phyloP scores from a whole-genome alignment of 92 coral and sea anemone genomes.

The Metridium senile region DNA sequence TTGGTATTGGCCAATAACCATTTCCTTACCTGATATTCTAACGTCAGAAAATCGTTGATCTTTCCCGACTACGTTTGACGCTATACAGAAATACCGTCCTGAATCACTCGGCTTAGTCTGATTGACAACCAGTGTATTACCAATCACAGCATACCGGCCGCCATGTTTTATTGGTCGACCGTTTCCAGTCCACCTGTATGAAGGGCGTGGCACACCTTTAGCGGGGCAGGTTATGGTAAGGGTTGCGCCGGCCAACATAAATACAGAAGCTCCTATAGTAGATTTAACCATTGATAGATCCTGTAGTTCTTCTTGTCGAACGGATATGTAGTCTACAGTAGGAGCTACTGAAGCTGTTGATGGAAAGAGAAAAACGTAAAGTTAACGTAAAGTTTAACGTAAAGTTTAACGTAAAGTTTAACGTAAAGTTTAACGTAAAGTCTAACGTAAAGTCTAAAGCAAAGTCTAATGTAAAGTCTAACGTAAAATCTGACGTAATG shows the following conservation, averaged over 20 bases:
- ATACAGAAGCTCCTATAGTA: conserved; percentile 61
- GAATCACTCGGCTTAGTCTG: conserved; percentile 31
- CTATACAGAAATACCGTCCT: conserved; percentile 64
- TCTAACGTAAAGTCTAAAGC: too few relatives aligned
- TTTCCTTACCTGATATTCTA: conserved; percentile 54
- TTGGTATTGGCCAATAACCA: background rate
- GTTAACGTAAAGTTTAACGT: too few relatives aligned
- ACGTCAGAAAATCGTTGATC: conserved; percentile 43
- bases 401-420: too few relatives aligned
- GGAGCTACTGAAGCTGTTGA: conserved; percentile 58
- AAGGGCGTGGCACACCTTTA: conserved; percentile 68
- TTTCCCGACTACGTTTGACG: conserved; percentile 54
- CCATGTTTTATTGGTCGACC: conserved; percentile 49
- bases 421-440: too few relatives aligned
- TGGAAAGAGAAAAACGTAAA: background rate
- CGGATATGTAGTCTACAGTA: conserved; percentile 51
- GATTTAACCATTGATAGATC: conserved; percentile 53
- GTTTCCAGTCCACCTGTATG: conserved; percentile 53
- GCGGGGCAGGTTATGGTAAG: conserved; percentile 63
- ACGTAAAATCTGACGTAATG: too few relatives aligned
- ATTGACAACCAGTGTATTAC: conserved; percentile 44
- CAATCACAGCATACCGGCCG: conserved; percentile 28
- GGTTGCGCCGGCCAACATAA: conserved; percentile 57
- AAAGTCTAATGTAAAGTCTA: too few relatives aligned
- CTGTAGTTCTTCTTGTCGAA: conserved; percentile 34